Conservation (phyloP, 2,797 vertebrate species). For the Hafferia zeledoni region DNA sequence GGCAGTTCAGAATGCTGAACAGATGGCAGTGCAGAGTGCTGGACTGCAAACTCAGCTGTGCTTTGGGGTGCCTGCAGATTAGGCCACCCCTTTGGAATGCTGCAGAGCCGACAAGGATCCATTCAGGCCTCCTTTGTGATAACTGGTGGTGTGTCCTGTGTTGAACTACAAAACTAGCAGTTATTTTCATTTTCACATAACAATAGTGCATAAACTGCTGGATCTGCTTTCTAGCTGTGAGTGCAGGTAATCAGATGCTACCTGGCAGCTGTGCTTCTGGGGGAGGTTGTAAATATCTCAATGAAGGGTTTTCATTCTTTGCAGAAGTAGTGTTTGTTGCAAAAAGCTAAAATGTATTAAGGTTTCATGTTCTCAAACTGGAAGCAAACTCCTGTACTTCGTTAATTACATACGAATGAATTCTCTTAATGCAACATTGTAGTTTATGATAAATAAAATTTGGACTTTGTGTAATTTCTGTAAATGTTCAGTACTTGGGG, state of each 20-base stretch:
- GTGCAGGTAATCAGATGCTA: constrained; percentile 34
- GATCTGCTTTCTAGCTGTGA: constrained; percentile 47
- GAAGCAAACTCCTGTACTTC: neutral
- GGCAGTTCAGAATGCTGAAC: constrained; percentile 33
- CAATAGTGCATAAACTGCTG: neutral
- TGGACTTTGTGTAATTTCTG: neutral
- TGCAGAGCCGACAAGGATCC: neutral
- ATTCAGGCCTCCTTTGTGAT: neutral
- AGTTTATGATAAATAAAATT: neutral
- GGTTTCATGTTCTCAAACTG: constrained; percentile 20
- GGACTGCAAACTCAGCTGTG: constrained; percentile 13
- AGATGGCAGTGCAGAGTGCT: constrained; percentile 15
- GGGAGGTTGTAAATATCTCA: constrained; percentile 50
- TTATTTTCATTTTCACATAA: constrained; percentile 41
- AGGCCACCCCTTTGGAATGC: constrained; percentile 8
- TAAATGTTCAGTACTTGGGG: neutral
- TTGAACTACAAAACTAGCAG: neutral
- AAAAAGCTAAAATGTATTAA: constrained; percentile 21
- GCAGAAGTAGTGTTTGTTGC: constrained; percentile 43
- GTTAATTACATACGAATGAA: constrained; percentile 16
- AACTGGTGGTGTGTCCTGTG: neutral
- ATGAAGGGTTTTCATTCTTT: constrained; percentile 49
- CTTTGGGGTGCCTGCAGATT: neutral
- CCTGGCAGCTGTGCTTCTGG: constrained; percentile 66
- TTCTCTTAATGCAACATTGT: neutral